Evolutionary conservation across 2,888 invertebrate genomes (phyloP), one percentile per base, ranked within the genome.

Genomic region (Pseudococcus longispinus): DNA sequence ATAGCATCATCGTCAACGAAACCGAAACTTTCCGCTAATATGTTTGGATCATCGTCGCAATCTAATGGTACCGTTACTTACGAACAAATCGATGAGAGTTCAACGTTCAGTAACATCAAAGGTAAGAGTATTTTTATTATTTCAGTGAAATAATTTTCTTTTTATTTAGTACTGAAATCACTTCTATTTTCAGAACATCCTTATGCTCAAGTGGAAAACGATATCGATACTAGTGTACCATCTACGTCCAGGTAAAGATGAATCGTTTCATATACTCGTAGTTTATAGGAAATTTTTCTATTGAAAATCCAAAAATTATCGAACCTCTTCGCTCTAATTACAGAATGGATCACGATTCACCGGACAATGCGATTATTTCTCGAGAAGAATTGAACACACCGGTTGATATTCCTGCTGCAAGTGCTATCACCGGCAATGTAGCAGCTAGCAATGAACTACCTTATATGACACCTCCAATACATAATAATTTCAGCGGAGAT

Each of bases 361-460:
- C 46, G 1, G 86, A 86, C n/a, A 42, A 83, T n/a, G 20, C 29
- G 9, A n/a, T 74, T n/a, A 37, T 55, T 65, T 23, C 70, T 65
- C 32, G 55, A 6, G 84, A 84, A 5, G 84, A 87, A 87, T 60
- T n/a, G n/a, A 83, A 83, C 13, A n/a, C 42, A 5, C 11, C 29
- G 26, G n/a, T 65, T 37, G 87, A 88, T 89, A 96, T 96, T 90
- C 95, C 95, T 42, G 96, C 96, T n/a, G 96, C 96, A 11, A 94
- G 95, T 83, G 96, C 96, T 8, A 96, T 96, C 89, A 94, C 95
- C 87, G 96, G 96, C 18, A 94, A 95, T 90, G 93, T 96, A 89
- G 95, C 96, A 55, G 96, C 96, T 60, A 96, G 95, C 90, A 96
- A 96, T 90, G 96, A 96, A 90, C 91, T 96, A 90, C 96, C 96